A percentile compares a stretch with the other conserved stretches of the same genome.
phyloP scores from a whole-genome alignment of 1,140 invertebrate species.

The Neotoxoptera formosana region DNA sequence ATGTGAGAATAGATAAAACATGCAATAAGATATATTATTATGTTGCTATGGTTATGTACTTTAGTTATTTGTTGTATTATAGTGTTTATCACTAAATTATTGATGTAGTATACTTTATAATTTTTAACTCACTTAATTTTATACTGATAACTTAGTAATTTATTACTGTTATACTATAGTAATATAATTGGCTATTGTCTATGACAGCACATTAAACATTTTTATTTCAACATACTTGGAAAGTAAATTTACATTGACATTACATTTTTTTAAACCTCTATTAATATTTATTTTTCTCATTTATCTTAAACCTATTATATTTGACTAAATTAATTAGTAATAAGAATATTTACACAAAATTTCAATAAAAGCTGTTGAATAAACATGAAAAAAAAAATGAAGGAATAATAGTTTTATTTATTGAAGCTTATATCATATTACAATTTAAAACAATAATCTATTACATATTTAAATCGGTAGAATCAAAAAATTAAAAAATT shows the following conservation, averaged over 20 bases:
- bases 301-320: neutral
- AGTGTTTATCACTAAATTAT: neutral
- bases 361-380: neutral
- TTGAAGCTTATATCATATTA: neutral
- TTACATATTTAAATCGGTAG: neutral
- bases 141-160: neutral
- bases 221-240: neutral
- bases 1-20: neutral
- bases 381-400: neutral
- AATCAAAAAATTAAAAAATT: conserved; percentile 23
- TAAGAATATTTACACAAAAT: neutral
- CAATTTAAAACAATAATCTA: neutral
- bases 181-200: neutral
- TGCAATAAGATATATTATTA: neutral
- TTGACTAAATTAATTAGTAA: neutral
- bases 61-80: neutral
- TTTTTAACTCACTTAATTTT: neutral
- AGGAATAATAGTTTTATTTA: neutral
- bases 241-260: neutral
- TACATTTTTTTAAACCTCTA: neutral
- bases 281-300: neutral
- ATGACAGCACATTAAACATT: neutral
- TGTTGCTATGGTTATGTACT: conserved; percentile 26
- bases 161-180: neutral
- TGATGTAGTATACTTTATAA: neutral